Conservation (phyloP, 2,113 vertebrate genomes). For the Halichoerus grypus region DNA sequence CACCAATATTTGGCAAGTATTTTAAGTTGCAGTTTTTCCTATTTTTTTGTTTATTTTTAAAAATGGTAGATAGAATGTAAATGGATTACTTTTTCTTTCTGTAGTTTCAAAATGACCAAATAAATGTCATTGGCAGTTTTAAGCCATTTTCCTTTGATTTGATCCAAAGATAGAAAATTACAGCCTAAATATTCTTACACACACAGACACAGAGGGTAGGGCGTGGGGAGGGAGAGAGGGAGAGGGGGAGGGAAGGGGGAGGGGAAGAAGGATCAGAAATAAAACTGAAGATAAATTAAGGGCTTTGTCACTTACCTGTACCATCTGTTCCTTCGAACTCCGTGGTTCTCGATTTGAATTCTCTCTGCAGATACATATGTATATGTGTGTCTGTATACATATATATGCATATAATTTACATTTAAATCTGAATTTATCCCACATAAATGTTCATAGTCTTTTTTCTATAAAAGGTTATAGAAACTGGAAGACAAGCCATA, state of each 20-base stretch:
- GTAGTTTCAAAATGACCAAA: background rate
- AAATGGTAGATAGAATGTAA: background rate
- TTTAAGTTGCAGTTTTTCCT: background rate
- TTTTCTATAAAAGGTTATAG: conserved; percentile 47
- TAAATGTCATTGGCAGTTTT: background rate
- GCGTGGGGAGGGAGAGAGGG: background rate
- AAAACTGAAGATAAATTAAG: background rate
- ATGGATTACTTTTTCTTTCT: background rate
- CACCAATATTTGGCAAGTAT: background rate
- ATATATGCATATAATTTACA: conserved; percentile 46
- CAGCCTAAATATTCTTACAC: background rate
- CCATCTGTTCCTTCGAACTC: background rate
- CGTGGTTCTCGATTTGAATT: background rate
- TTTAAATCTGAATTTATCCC: conserved; percentile 55
- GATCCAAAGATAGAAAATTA: background rate
- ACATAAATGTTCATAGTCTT: background rate
- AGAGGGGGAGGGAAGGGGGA: background rate
- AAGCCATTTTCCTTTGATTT: background rate
- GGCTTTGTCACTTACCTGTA: background rate
- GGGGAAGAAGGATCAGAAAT: background rate
- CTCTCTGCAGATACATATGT: background rate
- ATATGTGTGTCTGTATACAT: background rate
- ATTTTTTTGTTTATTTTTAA: background rate
- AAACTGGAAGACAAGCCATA: conserved; percentile 44
- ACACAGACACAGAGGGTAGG: background rate